Evolutionary conservation across 2,113 vertebrate species (phyloP).

Genomic region (Lethenteron camtschaticum): DNA sequence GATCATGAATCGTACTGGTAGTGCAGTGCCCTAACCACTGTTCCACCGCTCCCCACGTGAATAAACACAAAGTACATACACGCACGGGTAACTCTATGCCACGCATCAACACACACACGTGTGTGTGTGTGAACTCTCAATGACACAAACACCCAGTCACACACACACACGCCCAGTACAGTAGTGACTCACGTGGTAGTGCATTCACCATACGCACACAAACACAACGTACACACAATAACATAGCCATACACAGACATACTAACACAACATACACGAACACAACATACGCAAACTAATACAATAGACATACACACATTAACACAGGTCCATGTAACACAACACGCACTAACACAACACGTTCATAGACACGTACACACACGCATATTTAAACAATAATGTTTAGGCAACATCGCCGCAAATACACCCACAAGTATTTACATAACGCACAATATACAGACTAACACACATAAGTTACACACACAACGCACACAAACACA

Average conservation of each 20-base stretch:
- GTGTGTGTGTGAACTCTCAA: background rate
- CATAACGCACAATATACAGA: background rate
- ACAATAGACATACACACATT: background rate
- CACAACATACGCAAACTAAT: background rate
- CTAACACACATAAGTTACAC: background rate
- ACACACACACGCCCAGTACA: background rate
- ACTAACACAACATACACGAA: background rate
- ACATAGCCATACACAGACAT: background rate
- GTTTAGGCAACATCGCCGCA: background rate
- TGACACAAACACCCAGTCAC: background rate
- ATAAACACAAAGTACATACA: constrained; percentile 1
- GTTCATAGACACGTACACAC: constrained; percentile 1
- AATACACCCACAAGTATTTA: background rate
- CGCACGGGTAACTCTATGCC: background rate
- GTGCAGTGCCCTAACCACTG: no score
- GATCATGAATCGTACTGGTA: no score
- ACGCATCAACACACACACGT: background rate
- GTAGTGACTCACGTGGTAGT: background rate
- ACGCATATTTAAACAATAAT: background rate
- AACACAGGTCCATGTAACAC: background rate
- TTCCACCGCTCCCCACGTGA: background rate
- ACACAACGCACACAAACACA: constrained; percentile 1
- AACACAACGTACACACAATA: constrained; percentile 1
- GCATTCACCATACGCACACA: background rate
- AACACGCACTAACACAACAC: background rate